phyloP scores from a whole-genome alignment of 2,113 vertebrate genomes.

The Bos javanicus region DNA sequence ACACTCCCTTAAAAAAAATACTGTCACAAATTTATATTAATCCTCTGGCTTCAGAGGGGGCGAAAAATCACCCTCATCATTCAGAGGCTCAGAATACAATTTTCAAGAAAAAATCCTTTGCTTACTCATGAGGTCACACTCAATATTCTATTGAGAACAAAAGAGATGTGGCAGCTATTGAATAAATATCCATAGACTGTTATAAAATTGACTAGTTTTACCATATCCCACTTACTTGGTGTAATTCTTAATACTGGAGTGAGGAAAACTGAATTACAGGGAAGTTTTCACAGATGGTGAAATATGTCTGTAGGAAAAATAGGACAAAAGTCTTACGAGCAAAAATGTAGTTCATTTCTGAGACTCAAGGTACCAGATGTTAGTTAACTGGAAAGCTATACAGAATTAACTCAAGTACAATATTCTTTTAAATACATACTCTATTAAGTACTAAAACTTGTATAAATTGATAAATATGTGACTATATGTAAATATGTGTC shows the following conservation, averaged over 20 bases:
- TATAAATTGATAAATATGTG: neutral
- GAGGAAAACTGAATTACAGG: constrained; percentile 55
- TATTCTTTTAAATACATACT: neutral
- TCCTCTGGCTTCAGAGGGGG: neutral
- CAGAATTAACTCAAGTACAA: neutral
- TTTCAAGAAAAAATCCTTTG: constrained; percentile 15
- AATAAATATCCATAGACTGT: neutral
- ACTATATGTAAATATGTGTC: neutral
- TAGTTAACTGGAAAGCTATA: neutral
- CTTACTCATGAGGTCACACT: constrained; percentile 9
- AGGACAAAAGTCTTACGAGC: constrained; percentile 27
- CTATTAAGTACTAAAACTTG: neutral
- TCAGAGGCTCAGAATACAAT: neutral
- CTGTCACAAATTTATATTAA: neutral
- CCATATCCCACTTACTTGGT: constrained; percentile 60
- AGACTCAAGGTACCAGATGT: neutral
- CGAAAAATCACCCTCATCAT: neutral
- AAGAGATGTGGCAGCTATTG: neutral
- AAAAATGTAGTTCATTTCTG: constrained; percentile 2
- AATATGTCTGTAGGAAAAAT: constrained; percentile 40
- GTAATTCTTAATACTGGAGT: constrained; percentile 43
- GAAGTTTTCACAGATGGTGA: neutral
- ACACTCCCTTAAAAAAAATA: neutral
- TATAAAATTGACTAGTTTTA: neutral
- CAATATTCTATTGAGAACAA: constrained; percentile 6